Conservation (phyloP, 2,113 vertebrate genomes). For the Perca schrenkii region DNA sequence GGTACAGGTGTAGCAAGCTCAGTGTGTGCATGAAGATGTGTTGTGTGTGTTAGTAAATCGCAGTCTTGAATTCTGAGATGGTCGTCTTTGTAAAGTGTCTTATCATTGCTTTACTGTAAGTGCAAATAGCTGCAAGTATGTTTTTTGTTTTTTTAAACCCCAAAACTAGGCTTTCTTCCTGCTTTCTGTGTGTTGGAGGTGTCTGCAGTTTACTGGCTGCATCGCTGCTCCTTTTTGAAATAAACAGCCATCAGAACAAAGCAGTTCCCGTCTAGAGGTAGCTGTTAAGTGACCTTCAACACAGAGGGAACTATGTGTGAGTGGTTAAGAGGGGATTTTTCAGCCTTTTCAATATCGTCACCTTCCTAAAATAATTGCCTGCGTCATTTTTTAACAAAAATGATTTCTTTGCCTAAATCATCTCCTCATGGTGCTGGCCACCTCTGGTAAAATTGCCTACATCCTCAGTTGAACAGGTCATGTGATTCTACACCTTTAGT, state of each 20-base stretch:
- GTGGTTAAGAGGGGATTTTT: slow-evolving; percentile 20
- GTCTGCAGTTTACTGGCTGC: slow-evolving; percentile 40
- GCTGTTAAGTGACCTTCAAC: slow-evolving; percentile 60
- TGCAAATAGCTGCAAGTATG: slow-evolving; percentile 73
- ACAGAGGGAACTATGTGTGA: slow-evolving; percentile 25
- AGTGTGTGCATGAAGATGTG: slow-evolving; percentile 21
- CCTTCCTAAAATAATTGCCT: too few species aligned
- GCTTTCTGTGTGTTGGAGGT: slow-evolving; percentile 36
- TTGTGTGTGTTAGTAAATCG: slow-evolving; percentile 47
- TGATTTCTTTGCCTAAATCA: too few species aligned
- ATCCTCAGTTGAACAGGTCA: too few species aligned
- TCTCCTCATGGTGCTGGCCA: too few species aligned
- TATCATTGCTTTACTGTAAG: slow-evolving; percentile 59
- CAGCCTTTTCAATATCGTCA: slow-evolving; percentile 1
- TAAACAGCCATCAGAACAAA: slow-evolving; percentile 47
- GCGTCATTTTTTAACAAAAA: too few species aligned
- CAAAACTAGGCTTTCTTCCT: slow-evolving; percentile 45
- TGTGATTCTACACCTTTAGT: too few species aligned
- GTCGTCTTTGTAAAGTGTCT: slow-evolving; percentile 71
- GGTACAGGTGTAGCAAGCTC: slow-evolving; percentile 36
- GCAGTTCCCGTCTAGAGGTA: slow-evolving; percentile 71
- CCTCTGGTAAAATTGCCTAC: too few species aligned
- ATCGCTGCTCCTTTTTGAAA: slow-evolving; percentile 18
- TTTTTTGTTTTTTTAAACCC: slow-evolving; percentile 15
- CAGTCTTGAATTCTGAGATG: slow-evolving; percentile 55